phyloP scores from a whole-genome alignment of 2,888 invertebrate genomes.

The Drosophila aldrichi region DNA sequence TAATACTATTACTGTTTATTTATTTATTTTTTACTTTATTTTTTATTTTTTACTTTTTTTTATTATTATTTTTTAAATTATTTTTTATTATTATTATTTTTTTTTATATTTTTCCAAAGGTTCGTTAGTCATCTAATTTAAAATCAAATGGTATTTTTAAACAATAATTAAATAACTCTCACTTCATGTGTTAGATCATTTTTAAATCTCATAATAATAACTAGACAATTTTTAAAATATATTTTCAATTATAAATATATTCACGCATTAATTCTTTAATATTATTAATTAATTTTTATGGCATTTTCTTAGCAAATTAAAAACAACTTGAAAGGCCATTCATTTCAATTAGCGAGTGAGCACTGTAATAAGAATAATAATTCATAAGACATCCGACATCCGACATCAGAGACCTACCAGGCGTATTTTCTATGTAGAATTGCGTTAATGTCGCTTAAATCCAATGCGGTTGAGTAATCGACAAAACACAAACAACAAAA shows the following conservation, averaged over 20 bases:
- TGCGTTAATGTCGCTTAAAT: constrained; percentile 51
- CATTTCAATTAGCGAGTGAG: constrained; percentile 9
- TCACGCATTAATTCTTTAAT: background rate
- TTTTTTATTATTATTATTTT: too few species aligned
- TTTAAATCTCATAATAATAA: too few species aligned
- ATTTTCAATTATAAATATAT: background rate
- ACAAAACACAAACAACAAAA: constrained; percentile 33
- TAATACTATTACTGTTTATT: too few species aligned
- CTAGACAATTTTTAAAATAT: background rate
- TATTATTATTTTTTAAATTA: too few species aligned
- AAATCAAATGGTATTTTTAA: too few species aligned
- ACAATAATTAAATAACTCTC: too few species aligned
- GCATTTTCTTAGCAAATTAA: background rate
- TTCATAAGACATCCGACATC: constrained; percentile 10
- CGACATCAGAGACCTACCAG: constrained; percentile 59
- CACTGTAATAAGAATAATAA: constrained; percentile 20
- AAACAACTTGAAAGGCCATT: background rate
- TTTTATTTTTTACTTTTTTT: too few species aligned
- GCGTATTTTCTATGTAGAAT: constrained; percentile 24
- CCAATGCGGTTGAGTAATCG: constrained; percentile 55
- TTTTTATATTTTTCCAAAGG: too few species aligned
- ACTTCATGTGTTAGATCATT: too few species aligned
- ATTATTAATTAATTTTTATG: background rate
- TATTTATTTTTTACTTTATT: too few species aligned
- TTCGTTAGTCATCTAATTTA: too few species aligned